Conservation (phyloP, 2,113 vertebrate species). For the Xiphophorus hellerii region DNA sequence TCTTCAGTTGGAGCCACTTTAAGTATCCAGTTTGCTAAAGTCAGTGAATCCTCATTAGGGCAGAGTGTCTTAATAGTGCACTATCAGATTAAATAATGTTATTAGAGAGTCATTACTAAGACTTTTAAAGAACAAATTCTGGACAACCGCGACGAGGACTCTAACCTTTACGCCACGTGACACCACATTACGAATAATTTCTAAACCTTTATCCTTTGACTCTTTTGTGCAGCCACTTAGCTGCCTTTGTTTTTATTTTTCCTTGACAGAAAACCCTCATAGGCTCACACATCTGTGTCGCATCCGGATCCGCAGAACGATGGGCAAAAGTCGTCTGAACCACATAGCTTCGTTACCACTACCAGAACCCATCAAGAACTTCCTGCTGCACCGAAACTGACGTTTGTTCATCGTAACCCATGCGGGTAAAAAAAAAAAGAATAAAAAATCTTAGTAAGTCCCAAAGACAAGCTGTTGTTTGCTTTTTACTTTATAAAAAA, state of each 20-base stretch:
- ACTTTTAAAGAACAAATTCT: no score
- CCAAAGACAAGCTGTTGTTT: constrained; percentile 17
- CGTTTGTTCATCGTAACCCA: neutral
- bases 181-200: no score
- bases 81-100: no score
- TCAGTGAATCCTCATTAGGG: no score
- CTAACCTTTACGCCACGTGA: no score
- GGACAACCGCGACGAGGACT: no score
- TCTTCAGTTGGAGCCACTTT: no score
- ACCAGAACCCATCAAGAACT: constrained; percentile 86
- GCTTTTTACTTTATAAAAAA: constrained; percentile 23
- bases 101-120: no score
- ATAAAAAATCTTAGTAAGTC: constrained; percentile 1
- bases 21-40: no score
- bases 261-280: constrained; percentile 78
- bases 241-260: neutral
- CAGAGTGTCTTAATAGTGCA: no score
- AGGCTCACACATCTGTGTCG: constrained; percentile 87
- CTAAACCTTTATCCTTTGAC: neutral
- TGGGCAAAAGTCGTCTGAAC: constrained; percentile 87
- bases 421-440: neutral
- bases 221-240: neutral
- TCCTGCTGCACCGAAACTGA: constrained; percentile 84
- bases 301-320: constrained; percentile 83
- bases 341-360: constrained; percentile 85